A percentile compares a stretch with the other conserved stretches of the same genome.
Conservation (phyloP, 2,797 vertebrate genomes). For the Okamejei kenojei region DNA sequence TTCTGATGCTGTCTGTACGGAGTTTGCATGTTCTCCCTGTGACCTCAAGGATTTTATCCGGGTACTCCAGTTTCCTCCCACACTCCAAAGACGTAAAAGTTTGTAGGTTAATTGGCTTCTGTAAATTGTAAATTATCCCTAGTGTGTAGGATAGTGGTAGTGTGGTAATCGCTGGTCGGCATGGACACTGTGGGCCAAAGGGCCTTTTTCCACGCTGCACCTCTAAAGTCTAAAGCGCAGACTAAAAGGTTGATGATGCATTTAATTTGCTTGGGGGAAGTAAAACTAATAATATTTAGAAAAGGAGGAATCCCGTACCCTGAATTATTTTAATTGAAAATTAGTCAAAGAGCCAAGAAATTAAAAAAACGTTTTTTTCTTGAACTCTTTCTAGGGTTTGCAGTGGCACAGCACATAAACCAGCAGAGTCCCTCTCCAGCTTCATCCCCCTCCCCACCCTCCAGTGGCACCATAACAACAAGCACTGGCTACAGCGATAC, state of each 20-base stretch:
- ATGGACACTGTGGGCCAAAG: too few species aligned
- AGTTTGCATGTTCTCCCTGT: too few species aligned
- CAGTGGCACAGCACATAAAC: conserved; percentile 84
- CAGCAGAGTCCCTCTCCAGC: conserved; percentile 72
- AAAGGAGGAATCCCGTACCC: background rate
- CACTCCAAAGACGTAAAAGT: too few species aligned
- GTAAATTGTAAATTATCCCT: too few species aligned
- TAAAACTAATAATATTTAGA: background rate
- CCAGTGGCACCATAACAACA: conserved; percentile 66
- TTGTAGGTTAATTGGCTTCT: too few species aligned
- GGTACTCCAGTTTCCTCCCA: too few species aligned
- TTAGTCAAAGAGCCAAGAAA: background rate
- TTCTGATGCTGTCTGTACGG: too few species aligned
- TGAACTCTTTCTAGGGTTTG: conserved; percentile 71
- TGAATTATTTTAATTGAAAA: conserved; percentile 25
- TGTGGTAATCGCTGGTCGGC: too few species aligned
- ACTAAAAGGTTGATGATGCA: background rate
- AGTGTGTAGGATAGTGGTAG: too few species aligned
- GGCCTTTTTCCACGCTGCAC: too few species aligned
- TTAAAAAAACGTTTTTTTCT: background rate
- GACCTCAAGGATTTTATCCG: too few species aligned
- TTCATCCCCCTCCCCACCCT: conserved; percentile 72
- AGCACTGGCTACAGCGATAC: conserved; percentile 75
- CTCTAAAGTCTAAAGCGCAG: too few species aligned
- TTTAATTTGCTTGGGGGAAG: background rate